phyloP scores from a whole-genome alignment of 1,140 invertebrate genomes.

The Dysdera silvatica region DNA sequence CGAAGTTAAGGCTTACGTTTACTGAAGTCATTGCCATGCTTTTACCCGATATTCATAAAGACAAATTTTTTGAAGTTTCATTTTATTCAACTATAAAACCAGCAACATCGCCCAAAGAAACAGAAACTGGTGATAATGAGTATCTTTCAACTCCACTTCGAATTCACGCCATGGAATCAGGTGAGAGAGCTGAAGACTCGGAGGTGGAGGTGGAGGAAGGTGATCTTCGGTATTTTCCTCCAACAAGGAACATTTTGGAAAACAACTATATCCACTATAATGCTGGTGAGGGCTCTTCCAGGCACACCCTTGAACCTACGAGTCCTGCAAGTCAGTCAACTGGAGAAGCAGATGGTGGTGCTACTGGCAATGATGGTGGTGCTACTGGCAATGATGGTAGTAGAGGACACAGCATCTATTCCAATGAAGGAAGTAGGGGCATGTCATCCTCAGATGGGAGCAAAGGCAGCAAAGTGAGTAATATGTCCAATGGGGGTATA shows the following conservation, averaged over 20 bases:
- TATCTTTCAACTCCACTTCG: constrained; percentile 31
- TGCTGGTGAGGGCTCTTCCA: too few relatives aligned
- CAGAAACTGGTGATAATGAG: constrained; percentile 20
- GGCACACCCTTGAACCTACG: too few relatives aligned
- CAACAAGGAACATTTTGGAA: constrained; percentile 31
- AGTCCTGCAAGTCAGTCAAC: constrained; percentile 27
- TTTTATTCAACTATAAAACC: constrained; percentile 53
- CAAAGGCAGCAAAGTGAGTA: constrained; percentile 43
- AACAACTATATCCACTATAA: constrained; percentile 25
- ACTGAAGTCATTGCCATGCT: constrained; percentile 57
- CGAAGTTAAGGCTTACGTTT: constrained; percentile 69
- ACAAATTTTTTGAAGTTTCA: constrained; percentile 38
- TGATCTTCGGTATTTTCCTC: constrained; percentile 35
- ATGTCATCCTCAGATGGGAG: constrained; percentile 24
- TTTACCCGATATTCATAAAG: constrained; percentile 33
- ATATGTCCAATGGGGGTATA: constrained; percentile 45
- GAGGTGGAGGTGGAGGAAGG: constrained; percentile 32
- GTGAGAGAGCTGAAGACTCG: constrained; percentile 18
- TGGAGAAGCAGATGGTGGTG: constrained; percentile 26
- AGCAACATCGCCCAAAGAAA: constrained; percentile 45
- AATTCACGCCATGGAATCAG: constrained; percentile 5
- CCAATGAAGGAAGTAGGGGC: constrained; percentile 36
- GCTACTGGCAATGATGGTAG: constrained; percentile 32
- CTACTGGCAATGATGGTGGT: constrained; percentile 27
- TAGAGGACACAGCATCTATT: constrained; percentile 35